Conservation (phyloP, 2,888 invertebrate species). For the Synanthedon vespiformis region DNA sequence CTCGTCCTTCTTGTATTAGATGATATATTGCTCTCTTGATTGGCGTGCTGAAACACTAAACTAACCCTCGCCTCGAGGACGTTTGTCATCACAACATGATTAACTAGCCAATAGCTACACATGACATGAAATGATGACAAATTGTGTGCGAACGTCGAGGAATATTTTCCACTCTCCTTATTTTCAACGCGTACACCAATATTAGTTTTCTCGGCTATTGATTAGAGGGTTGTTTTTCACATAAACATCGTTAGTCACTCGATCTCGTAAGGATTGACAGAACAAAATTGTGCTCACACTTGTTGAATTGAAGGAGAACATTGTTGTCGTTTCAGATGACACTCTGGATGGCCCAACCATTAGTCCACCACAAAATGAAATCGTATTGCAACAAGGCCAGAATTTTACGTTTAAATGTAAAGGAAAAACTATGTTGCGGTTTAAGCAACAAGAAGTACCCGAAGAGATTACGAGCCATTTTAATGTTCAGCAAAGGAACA, state of each 20-base stretch:
- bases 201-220: background rate
- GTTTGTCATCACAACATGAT: slow-evolving; percentile 30
- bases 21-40: slow-evolving; percentile 39
- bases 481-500: slow-evolving; percentile 15
- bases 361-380: slow-evolving; percentile 35
- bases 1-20: slow-evolving; percentile 12
- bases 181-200: background rate
- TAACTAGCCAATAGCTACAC: slow-evolving; percentile 14
- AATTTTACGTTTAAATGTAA: slow-evolving; percentile 48
- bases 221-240: background rate
- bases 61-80: slow-evolving; percentile 26
- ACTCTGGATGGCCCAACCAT: slow-evolving; percentile 42
- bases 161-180: background rate
- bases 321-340: slow-evolving; percentile 39
- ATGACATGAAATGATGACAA: background rate
- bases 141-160: background rate
- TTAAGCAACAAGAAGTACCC: slow-evolving; percentile 44
- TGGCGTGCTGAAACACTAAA: slow-evolving; percentile 27
- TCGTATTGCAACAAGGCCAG: slow-evolving; percentile 46
- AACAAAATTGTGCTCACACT: too few relatives aligned
- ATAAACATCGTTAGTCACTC: background rate
- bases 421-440: slow-evolving; percentile 31
- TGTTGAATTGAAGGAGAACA: background rate
- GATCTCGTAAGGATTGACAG: background rate
- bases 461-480: slow-evolving; percentile 35